phyloP scores from a whole-genome alignment of 2,888 invertebrate species.

The Cyrtodaria siliqua region DNA sequence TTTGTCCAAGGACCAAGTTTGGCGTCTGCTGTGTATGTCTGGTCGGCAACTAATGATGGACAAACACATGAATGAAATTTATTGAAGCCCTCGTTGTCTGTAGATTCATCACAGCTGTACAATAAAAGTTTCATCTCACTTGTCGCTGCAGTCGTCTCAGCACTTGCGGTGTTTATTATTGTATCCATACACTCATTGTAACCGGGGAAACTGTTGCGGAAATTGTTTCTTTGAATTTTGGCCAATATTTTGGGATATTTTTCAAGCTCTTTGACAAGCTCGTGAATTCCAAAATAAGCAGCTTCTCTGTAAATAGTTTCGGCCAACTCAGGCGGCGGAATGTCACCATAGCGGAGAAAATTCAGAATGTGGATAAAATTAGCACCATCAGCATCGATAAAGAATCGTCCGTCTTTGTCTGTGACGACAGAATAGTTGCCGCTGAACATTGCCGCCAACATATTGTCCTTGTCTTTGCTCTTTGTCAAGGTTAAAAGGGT shows the following conservation, averaged over 20 bases:
- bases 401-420: slow-evolving; percentile 81
- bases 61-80: slow-evolving; percentile 62
- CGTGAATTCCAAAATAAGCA: slow-evolving; percentile 78
- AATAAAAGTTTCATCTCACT: slow-evolving; percentile 60
- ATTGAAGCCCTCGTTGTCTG: slow-evolving; percentile 56
- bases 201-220: slow-evolving; percentile 67
- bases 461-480: slow-evolving; percentile 75
- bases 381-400: slow-evolving; percentile 82
- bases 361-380: slow-evolving; percentile 80
- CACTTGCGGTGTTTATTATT: slow-evolving; percentile 55
- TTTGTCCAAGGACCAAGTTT: slow-evolving; percentile 67
- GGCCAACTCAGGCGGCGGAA: slow-evolving; percentile 74
- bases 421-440: slow-evolving; percentile 76
- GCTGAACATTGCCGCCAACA: slow-evolving; percentile 84
- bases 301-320: slow-evolving; percentile 79
- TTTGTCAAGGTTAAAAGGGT: slow-evolving; percentile 78
- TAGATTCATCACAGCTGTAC: slow-evolving; percentile 50
- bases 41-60: slow-evolving; percentile 36
- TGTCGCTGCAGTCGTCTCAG: slow-evolving; percentile 43
- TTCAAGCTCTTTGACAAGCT: slow-evolving; percentile 75
- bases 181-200: slow-evolving; percentile 67
- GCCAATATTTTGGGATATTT: slow-evolving; percentile 72
- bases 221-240: slow-evolving; percentile 70
- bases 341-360: slow-evolving; percentile 77
- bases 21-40: slow-evolving; percentile 53